phyloP scores from a whole-genome alignment of 2,797 vertebrate species.

The Miichthys miiuy region DNA sequence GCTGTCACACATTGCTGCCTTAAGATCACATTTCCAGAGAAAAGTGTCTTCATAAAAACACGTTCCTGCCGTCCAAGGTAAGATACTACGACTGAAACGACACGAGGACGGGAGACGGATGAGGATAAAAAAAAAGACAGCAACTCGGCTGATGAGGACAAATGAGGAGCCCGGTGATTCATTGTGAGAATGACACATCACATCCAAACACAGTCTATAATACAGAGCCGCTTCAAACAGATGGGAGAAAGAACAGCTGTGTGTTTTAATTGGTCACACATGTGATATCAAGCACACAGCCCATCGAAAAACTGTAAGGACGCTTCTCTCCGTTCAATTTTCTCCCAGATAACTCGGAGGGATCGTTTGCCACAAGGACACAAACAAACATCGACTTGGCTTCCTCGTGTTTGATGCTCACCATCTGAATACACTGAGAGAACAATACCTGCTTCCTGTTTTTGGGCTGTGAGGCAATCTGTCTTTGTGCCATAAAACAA shows the following conservation, averaged over 20 bases:
- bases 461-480: constrained; percentile 30
- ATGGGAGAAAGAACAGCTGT: constrained; percentile 75
- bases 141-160: constrained; percentile 70
- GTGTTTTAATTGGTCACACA: constrained; percentile 82
- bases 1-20: neutral
- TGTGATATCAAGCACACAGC: constrained; percentile 74
- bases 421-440: neutral
- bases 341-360: constrained; percentile 52
- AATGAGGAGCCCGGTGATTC: constrained; percentile 66
- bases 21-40: neutral
- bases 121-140: constrained; percentile 53
- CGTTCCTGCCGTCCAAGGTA: constrained; percentile 34
- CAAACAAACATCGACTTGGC: constrained; percentile 47
- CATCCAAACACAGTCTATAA: constrained; percentile 67
- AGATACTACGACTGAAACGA: constrained; percentile 34
- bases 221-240: constrained; percentile 65
- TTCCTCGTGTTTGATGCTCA: constrained; percentile 43
- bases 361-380: constrained; percentile 66
- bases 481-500: constrained; percentile 59
- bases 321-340: constrained; percentile 44
- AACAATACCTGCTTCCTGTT: constrained; percentile 58
- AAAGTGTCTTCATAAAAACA: constrained; percentile 1
- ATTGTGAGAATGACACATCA: constrained; percentile 65
- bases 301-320: constrained; percentile 53
- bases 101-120: constrained; percentile 49